These are phyloP conservation scores for Pseudochromis fuscus DNA, from an alignment of 2,797 vertebrate species.

Conservation along the genomic window DNA sequence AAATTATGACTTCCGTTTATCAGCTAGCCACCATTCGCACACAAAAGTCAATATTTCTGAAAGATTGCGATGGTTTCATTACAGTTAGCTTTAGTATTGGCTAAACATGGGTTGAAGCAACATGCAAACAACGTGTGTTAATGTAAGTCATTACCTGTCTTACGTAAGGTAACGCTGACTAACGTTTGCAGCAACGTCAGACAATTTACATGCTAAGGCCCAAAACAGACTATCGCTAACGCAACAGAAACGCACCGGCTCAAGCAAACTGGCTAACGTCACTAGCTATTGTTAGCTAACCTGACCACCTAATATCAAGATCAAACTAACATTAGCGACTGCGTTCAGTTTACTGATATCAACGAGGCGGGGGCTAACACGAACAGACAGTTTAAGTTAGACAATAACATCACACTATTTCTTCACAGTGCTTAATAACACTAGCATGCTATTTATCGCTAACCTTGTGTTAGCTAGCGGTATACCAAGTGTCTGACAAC, in stretches of 20 bases:
- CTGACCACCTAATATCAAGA: conserved; percentile 22
- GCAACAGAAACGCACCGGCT: conserved; percentile 46
- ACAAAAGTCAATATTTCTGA: background rate
- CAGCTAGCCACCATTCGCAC: background rate
- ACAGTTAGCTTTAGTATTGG: background rate
- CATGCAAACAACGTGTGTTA: background rate
- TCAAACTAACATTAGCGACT: conserved; percentile 1
- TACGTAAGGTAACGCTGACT: background rate
- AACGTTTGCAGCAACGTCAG: conserved; percentile 12
- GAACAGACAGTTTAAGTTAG: background rate
- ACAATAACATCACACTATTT: background rate
- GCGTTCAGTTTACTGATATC: conserved; percentile 13
- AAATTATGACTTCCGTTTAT: background rate
- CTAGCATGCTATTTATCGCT: background rate
- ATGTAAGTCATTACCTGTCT: too few species aligned
- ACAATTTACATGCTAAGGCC: conserved; percentile 34
- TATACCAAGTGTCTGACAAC: conserved; percentile 38
- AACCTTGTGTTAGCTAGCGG: background rate
- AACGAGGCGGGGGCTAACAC: background rate
- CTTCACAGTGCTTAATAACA: background rate
- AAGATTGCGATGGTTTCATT: background rate
- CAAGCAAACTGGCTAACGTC: conserved; percentile 36
- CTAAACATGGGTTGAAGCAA: background rate
- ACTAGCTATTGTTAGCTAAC: conserved; percentile 55
- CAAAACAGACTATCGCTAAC: conserved; percentile 33